Conservation (phyloP, 2,888 invertebrate species). For the Protonemura montana region DNA sequence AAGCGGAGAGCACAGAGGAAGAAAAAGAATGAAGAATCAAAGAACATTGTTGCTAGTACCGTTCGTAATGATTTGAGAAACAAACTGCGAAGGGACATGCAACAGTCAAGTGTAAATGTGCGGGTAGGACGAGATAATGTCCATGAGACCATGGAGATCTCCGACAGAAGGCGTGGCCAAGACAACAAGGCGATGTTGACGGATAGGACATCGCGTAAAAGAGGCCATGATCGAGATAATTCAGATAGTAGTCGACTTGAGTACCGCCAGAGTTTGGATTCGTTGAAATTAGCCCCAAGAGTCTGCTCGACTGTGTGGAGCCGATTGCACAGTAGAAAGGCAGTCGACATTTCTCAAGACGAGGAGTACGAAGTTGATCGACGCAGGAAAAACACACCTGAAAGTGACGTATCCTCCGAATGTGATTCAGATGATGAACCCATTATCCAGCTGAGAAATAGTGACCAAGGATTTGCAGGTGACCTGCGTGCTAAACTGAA, state of each 20-base stretch:
- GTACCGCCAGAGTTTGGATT: neutral
- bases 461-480: conserved; percentile 43
- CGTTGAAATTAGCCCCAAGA: neutral
- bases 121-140: neutral
- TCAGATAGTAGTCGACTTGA: neutral
- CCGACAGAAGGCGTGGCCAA: neutral
- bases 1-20: conserved; percentile 54
- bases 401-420: conserved; percentile 34
- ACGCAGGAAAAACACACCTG: conserved; percentile 26
- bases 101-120: neutral
- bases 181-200: neutral
- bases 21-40: conserved; percentile 28
- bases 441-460: neutral
- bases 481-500: conserved; percentile 51
- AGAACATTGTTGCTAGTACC: conserved; percentile 9
- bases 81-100: conserved; percentile 26
- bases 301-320: conserved; percentile 43
- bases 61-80: conserved; percentile 38
- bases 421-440: conserved; percentile 34
- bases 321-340: conserved; percentile 18
- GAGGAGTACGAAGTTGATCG: conserved; percentile 17
- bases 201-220: neutral
- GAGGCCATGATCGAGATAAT: conserved; percentile 2
- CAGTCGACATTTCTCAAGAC: too few relatives aligned
- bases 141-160: neutral